Base-by-base conservation (phyloP, 2,113 vertebrate genomes). In the Corvus moneduloides region DNA sequence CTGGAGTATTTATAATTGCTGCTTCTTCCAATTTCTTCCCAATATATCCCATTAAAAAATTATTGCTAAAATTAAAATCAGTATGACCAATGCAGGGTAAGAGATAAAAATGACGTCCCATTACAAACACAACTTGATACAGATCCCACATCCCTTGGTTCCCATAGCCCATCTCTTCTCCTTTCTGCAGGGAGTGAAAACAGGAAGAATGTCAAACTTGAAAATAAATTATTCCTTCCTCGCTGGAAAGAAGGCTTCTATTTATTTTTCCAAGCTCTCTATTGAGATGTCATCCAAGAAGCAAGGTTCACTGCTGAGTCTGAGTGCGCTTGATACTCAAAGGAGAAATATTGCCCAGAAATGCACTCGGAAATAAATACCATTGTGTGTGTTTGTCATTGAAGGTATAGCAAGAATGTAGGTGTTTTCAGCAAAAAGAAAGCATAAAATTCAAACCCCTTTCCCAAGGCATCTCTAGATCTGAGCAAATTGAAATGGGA, bases 201-300 rank as follows among this genome's bases (percentile, higher is more conserved):
- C 74, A 75, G 73, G 87, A 91, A 87, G 64, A 88, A 84, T 90
- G 72, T 84, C 63, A 68, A 61, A 74, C 58, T 67, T 93, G 61
- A 75, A 93, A 93, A 90, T 87, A 49, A 35, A 43, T 90, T 96
- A 84, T 92, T 95, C 88, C 58, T 94, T 93, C 78, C 78, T 92
- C 74, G 13, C 43, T 90, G 46, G 49, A 83, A 96, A 67, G 84
- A 78, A 96, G 87, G 72, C 43, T 95, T 89, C 67, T 95, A 24
- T 94, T 95, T 95, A 91, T 92, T 97, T 97, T 94, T 91, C 81
- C 58, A 81, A 58, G 49, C 71, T 95, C 52, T 94, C 84, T 93
- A 17, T 93, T 95, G 95, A 94, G 94, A 85, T 95, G 58, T 93
- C 93, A 90, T 88, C 81, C 59, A 64, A 56, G 71, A 94, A 83